Base-by-base conservation (phyloP, 2,888 invertebrate genomes). In the Drosophila maculinotata region DNA sequence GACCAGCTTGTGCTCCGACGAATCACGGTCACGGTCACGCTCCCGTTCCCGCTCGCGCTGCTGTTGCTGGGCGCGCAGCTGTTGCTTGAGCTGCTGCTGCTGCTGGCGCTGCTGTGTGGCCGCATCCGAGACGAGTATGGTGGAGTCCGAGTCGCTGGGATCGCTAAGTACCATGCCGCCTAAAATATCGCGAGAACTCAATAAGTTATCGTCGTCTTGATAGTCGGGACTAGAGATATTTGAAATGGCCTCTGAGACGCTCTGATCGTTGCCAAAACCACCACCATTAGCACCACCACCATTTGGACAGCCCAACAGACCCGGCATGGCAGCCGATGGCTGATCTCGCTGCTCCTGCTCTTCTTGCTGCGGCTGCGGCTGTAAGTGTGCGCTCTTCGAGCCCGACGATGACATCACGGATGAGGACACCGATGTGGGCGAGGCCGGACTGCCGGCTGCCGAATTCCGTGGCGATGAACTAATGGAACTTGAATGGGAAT, bases 201-300 rank as follows among this genome's bases (percentile, higher is more conserved):
- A 93, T 93, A 96, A 95, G 75, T 94, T 94, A 92, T 96, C 96
- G 90, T 96, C 96, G 91, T 97, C 97, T 92, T 96, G 96, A 92
- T 96, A 97, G 92, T 97, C 97, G 35, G 97, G 97, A 92, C 96
- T 96, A 79, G 96, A 96, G 92, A 97, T 96, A 93, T 97, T 97
- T 77, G 96, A 96, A 84, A 97, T 95, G 49, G 96, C 97, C 92
- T 96, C 96, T 42, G 96, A 96, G 83, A 96, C 94, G 90, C 96
- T 96, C 91, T 95, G 95, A 91, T 96, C 96, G 73, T 95, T 95
- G 92, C 93, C 92, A 74, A 76, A 83, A 57, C 74, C 88, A 63
- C 74, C 59, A 65, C 71, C 66, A 69, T 58, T 44, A 52, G 52
- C 67, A 59, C 60, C 67, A 69, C 78, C 88, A 58, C 79, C 70